Conservation (phyloP, 2,797 vertebrate genomes). For the Lagorchestes hirsutus region DNA sequence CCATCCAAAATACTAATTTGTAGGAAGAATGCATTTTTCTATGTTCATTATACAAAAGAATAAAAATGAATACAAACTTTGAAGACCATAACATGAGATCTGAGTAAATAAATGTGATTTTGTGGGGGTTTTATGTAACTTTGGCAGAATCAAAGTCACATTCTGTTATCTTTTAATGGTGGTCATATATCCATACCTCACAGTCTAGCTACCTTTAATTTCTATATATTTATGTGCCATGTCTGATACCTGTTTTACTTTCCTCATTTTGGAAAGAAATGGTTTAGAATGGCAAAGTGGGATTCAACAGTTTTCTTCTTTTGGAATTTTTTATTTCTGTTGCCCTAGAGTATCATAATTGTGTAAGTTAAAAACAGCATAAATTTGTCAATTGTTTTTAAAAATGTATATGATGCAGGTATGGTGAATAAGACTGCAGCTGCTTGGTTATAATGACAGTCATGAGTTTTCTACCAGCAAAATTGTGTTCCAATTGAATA, state of each 20-base stretch:
- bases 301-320: constrained; percentile 70
- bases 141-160: constrained; percentile 80
- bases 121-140: constrained; percentile 80
- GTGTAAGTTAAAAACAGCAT: constrained; percentile 60
- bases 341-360: constrained; percentile 70
- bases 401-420: constrained; percentile 61
- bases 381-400: constrained; percentile 61
- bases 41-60: constrained; percentile 77
- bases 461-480: constrained; percentile 77
- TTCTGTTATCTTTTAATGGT: constrained; percentile 78
- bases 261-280: constrained; percentile 82
- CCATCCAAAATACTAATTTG: constrained; percentile 84
- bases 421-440: constrained; percentile 69
- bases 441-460: constrained; percentile 67
- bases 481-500: constrained; percentile 65
- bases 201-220: constrained; percentile 15
- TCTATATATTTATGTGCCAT: constrained; percentile 71
- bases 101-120: constrained; percentile 73
- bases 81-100: constrained; percentile 77
- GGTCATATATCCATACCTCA: constrained; percentile 71
- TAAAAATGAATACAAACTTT: constrained; percentile 77
- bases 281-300: constrained; percentile 80
- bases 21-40: constrained; percentile 83
- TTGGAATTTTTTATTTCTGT: constrained; percentile 71
- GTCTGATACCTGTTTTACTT: constrained; percentile 81